Conservation (phyloP, 2,797 vertebrate species). For the Paramormyrops hopkinsi region DNA sequence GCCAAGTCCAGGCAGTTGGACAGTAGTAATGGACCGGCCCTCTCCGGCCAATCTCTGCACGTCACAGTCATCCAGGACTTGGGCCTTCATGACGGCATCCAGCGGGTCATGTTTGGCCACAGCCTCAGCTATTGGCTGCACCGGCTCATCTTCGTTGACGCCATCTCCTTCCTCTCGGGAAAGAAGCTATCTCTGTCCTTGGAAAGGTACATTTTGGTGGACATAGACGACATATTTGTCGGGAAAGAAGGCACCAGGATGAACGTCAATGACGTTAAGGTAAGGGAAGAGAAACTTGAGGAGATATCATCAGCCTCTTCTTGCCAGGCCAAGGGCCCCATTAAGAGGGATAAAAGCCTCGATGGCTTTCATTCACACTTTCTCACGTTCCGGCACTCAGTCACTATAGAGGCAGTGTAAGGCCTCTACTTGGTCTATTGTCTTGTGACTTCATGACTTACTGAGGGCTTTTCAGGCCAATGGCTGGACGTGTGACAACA, state of each 20-base stretch:
- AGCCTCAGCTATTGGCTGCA: constrained; percentile 93
- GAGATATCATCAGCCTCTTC: neutral
- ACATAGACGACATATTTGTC: constrained; percentile 96
- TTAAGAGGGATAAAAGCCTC: constrained; percentile 68
- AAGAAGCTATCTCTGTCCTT: constrained; percentile 78
- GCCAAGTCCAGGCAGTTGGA: constrained; percentile 42
- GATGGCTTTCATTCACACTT: constrained; percentile 69
- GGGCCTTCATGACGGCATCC: constrained; percentile 88
- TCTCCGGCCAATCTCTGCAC: constrained; percentile 55
- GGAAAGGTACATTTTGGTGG: constrained; percentile 88
- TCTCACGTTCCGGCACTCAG: constrained; percentile 54
- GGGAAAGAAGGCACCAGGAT: constrained; percentile 96
- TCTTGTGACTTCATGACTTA: constrained; percentile 46
- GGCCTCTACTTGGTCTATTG: constrained; percentile 34
- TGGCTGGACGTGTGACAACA: constrained; percentile 24
- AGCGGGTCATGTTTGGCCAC: constrained; percentile 88
- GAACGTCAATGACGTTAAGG: constrained; percentile 93
- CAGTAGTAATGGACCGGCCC: constrained; percentile 33
- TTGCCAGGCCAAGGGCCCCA: constrained; percentile 52
- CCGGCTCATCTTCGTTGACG: constrained; percentile 87
- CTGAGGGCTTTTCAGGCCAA: constrained; percentile 27
- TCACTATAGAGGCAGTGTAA: constrained; percentile 33
- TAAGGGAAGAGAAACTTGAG: constrained; percentile 49
- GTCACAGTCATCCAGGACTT: constrained; percentile 85
- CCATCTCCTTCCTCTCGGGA: constrained; percentile 85